These are phyloP conservation scores for Bucorvus abyssinicus DNA, from an alignment of 2,797 vertebrate genomes.

Conservation along the genomic window DNA sequence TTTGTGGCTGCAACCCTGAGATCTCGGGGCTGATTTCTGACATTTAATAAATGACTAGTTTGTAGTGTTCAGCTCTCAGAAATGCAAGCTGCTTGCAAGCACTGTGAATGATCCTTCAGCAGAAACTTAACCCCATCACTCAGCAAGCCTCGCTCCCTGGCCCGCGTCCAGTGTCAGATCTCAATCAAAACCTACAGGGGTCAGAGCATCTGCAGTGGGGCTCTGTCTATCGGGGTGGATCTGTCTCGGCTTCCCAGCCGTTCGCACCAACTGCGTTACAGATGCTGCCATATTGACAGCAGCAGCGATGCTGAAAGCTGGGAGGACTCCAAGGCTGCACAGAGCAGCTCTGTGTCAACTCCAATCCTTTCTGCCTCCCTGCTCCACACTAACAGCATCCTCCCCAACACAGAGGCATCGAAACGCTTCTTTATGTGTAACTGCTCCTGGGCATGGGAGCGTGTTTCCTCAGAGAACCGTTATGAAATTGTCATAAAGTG, in stretches of 20 bases:
- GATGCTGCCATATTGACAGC: conserved; percentile 44
- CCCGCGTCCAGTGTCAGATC: neutral
- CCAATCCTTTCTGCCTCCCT: conserved; percentile 44
- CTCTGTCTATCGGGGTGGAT: neutral
- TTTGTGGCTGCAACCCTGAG: neutral
- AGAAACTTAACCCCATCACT: neutral
- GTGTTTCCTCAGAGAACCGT: neutral
- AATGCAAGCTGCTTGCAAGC: neutral
- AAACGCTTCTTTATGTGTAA: neutral
- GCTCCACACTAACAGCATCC: neutral
- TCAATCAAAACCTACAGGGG: neutral
- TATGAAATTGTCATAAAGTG: neutral
- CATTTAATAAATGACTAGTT: neutral
- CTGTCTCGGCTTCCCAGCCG: neutral
- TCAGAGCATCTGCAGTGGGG: fast-evolving
- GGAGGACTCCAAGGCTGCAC: conserved; percentile 47
- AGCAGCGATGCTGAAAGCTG: conserved; percentile 22
- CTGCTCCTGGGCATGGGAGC: neutral
- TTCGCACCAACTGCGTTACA: neutral
- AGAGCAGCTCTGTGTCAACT: conserved; percentile 46
- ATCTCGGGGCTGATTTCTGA: neutral
- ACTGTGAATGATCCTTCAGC: neutral
- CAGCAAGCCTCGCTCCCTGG: neutral
- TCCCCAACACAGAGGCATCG: neutral
- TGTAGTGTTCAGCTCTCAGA: neutral